Evolutionary conservation across 1,140 invertebrate genomes (phyloP), one percentile per base, ranked within the genome.

Genomic region (Macrosteles quadrilineatus): DNA sequence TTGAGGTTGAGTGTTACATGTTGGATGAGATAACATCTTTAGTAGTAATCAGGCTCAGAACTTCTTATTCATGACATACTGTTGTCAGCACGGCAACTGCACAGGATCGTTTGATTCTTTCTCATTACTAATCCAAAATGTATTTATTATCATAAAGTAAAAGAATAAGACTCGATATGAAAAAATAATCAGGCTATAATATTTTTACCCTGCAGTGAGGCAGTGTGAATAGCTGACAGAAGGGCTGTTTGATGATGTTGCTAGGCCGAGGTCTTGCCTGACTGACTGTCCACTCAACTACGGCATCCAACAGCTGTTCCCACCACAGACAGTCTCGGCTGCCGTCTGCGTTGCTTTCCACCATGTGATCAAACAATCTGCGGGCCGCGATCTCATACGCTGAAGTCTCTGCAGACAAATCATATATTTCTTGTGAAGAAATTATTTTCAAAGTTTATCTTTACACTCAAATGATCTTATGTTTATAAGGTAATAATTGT

Each of bases 221-320:
- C n/a, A 71, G 53, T n/a, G 40, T 57, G 31, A 63, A 23, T 32
- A 73, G 67, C 0, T 64, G 50, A 57, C 71, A 43, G 1, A n/a
- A 36, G 2, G 45, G 47, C 55, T 71, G 36, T 30, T 71, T 45
- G 17, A 71, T 57, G 14, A 67, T 29, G 12, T 43, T 65, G 19
- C 11, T 65, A 0, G 29, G 40, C 17, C 43, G 65, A 2, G 17
- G 29, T 3, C 40, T 21, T 25, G 21, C n/a, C 30, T 64, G 69
- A 53, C 21, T 36, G n/a, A 32, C 27, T n/a, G 53, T 66, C 25
- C 32, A 66, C 4, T 67, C 50, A 19, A 71, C 66, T 47, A 73
- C 45, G 21, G 70, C 69, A 36, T 73, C 67, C 27, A 73, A 57
- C 14, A 73, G 30, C 53, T 73, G 69, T 55, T 73, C 70, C 72